Evolutionary conservation across 64 coral and sea anemone species (phyloP), one percentile per base, ranked within the genome.

Genomic region (Catalaphyllia jardinei): DNA sequence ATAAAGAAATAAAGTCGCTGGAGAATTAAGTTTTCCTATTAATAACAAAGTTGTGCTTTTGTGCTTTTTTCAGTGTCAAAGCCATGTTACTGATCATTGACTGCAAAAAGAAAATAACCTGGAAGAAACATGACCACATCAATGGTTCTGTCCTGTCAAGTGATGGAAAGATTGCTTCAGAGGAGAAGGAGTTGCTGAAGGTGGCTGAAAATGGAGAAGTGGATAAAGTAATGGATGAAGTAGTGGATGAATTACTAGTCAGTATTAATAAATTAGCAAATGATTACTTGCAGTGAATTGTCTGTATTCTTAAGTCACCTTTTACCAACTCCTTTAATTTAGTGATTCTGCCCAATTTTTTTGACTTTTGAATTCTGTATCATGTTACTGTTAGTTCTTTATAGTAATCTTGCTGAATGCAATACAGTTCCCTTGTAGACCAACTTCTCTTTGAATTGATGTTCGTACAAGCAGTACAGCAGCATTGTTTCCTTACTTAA

Each of bases 11-110:
- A 46, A 46, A 46, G 4, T 46, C 0, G 7, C 63, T 22, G 2
- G 10, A 27, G 5, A 27, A 69, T 8, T 69, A 11, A 0, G 20
- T 24, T n/a, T 25, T 69, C 0, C 65, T 69, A 22, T 24, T 69
- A 28, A 16, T 79, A 10, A 86, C 24, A 39, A 50, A 27, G 29
- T 46, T 62, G 69, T 77, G 10, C 7, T 38, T 60, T 92, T 22
- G 60, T 88, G 10, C 33, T 89, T 27, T 28, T 67, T 78, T 62
- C 83, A 98, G 96, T 93, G 90, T 90, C 8, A 95, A 85, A 82
- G 96, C 96, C 24, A 98, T 98, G 96, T 76, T 98, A 55, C 87
- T 98, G 65, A 77, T 98, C 19, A 93, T 98, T 93, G 96, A 98
- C 29, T 98, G 96, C 78, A 98, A 98, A 73, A 76, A 93, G 46